Evolutionary conservation across 2,888 invertebrate genomes (phyloP).

Genomic region (Leucophenga montana): DNA sequence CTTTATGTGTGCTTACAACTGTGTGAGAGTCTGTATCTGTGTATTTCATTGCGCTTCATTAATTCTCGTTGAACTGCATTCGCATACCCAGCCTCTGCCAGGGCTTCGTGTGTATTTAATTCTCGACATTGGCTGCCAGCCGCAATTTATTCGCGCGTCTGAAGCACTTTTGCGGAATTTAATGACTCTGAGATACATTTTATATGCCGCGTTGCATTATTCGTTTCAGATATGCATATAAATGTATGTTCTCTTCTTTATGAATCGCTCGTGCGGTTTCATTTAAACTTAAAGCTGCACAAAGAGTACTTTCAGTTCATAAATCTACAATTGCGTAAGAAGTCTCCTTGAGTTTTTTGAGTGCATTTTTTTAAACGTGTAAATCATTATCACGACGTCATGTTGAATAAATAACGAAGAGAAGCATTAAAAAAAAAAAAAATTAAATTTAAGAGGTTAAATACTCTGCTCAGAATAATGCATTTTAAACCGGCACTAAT

Average conservation of each 20-base stretch:
- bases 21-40: not conserved
- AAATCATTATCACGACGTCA: too few species aligned
- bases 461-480: too few species aligned
- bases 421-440: too few species aligned
- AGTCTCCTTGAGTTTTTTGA: conserved; percentile 18
- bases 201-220: conserved; percentile 1
- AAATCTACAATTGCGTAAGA: conserved; percentile 52
- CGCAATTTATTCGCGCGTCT: not conserved
- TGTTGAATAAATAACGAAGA: too few species aligned
- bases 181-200: conserved; percentile 37
- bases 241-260: conserved; percentile 40
- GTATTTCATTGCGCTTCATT: conserved; percentile 34
- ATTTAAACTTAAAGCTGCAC: conserved; percentile 23
- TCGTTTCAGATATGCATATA: conserved; percentile 5
- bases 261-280: conserved; percentile 44
- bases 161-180: conserved; percentile 36
- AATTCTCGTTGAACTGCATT: conserved; percentile 20
- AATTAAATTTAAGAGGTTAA: too few species aligned
- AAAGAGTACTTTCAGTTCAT: conserved; percentile 34
- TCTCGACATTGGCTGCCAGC: not conserved
- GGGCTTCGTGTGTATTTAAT: not conserved
- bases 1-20: not conserved
- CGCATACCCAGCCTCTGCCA: not conserved
- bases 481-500: too few species aligned
- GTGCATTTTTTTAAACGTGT: too few species aligned